phyloP scores from a whole-genome alignment of 2,888 invertebrate genomes.

The Tetheella fluctuosa region DNA sequence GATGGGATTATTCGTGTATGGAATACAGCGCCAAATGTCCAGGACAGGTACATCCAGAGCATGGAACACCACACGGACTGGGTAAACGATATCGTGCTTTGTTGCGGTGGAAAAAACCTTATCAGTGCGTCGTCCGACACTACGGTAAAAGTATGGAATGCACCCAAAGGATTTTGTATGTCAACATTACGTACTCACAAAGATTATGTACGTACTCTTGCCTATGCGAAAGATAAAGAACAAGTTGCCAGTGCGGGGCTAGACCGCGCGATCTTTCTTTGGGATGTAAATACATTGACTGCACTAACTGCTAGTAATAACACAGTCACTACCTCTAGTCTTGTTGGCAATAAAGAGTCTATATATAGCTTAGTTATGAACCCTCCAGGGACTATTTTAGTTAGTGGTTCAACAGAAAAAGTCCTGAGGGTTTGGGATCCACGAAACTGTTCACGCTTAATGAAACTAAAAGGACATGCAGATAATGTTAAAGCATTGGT shows the following conservation, averaged over 20 bases:
- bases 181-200: constrained; percentile 98
- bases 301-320: constrained; percentile 99
- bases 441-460: constrained; percentile 95
- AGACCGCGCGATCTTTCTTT: constrained; percentile 97
- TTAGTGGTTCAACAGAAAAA: constrained; percentile 98
- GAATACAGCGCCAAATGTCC: constrained; percentile 86
- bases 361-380: constrained; percentile 99
- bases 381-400: constrained; percentile 96
- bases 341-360: constrained; percentile 98
- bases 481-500: constrained; percentile 99
- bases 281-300: constrained; percentile 99
- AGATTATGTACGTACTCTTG: constrained; percentile 98
- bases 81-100: constrained; percentile 99
- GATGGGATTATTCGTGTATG: constrained; percentile 98
- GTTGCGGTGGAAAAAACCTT: constrained; percentile 97
- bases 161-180: constrained; percentile 99
- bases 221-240: constrained; percentile 98
- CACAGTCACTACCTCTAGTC: constrained; percentile 98
- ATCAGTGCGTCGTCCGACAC: constrained; percentile 99
- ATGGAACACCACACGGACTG: constrained; percentile 99
- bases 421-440: constrained; percentile 99
- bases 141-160: constrained; percentile 99
- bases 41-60: constrained; percentile 91
- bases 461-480: constrained; percentile 98
- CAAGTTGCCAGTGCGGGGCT: constrained; percentile 98